Base-by-base conservation (phyloP, 2,888 invertebrate genomes). In the Lasioglossum calceatum region DNA sequence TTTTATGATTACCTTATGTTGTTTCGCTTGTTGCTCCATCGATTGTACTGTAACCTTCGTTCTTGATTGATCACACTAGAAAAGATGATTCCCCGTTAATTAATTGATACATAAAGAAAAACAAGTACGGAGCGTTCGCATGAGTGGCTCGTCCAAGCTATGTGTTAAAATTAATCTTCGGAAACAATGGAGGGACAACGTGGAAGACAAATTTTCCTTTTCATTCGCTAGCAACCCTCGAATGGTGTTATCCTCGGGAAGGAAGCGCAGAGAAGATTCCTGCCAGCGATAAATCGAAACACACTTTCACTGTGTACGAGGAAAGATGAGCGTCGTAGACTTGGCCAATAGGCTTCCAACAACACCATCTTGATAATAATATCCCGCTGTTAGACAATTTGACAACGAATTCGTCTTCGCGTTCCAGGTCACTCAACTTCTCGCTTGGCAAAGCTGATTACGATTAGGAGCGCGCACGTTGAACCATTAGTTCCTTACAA, bases 371-470 rank as follows among this genome's bases (percentile, higher is more conserved):
- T 93, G 93, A 93, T 93, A 93, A 93, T 90, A 93, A 93, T 89
- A 86, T 90, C 93, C 93, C 90, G 92, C 93, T 93, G 93, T 88
- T 93, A 92, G 92, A 93, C 93, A 92, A 93, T 93, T 93, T 92
- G 93, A 93, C 93, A 93, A 93, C 93, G 92, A 91, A 92, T 93
- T 93, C 92, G 92, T 93, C 93, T 92, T 92, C 88, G 76, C 44
- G 82, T 61, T 74, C 72, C 77, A 50, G 76, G 44, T 72, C 78
- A 50, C 39, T 78, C 80, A 73, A 27, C 73, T 81, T 77, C 86
- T 81, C 81, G 61, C 16, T 71, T 14, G n/a, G 42, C n/a, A 14
- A 23, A 70, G 70, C n/a, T n/a, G 14, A 70, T 42, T 42, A 12
- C 12, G 14, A 70, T 42, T 42, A 12, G 12, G 1, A 3, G 10